Evolutionary conservation across 1,140 invertebrate species (phyloP).

Genomic region (Macrostomum lignano): DNA sequence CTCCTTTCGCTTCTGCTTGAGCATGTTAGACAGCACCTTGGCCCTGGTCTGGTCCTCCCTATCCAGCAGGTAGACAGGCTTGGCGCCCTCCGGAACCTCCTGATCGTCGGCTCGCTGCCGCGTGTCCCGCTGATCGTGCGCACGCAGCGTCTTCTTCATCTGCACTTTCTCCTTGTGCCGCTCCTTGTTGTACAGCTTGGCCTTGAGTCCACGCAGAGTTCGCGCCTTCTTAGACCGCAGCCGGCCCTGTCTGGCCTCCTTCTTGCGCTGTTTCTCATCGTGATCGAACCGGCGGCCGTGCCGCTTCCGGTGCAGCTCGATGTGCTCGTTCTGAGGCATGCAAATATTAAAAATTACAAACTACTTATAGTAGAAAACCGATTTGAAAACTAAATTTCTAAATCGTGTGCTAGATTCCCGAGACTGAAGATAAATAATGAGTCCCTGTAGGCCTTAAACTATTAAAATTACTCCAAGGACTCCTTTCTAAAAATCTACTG

Average conservation of each 20-base stretch:
- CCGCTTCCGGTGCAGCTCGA: constrained; percentile 78
- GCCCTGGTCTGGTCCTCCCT: constrained; percentile 68
- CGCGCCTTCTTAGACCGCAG: constrained; percentile 59
- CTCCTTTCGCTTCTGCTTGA: constrained; percentile 97
- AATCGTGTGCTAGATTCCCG: too few relatives aligned
- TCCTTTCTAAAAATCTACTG: too few relatives aligned
- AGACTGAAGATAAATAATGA: too few relatives aligned
- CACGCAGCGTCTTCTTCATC: constrained; percentile 65
- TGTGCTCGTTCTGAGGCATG: constrained; percentile 99
- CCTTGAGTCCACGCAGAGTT: constrained; percentile 71
- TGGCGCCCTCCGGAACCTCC: constrained; percentile 51
- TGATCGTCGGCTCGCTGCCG: constrained; percentile 46
- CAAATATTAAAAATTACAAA: too few relatives aligned
- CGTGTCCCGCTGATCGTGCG: constrained; percentile 35
- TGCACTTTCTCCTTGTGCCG: constrained; percentile 88
- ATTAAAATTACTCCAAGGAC: too few relatives aligned
- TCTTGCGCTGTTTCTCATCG: constrained; percentile 75
- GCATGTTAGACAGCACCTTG: constrained; percentile 90
- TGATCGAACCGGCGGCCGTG: constrained; percentile 82
- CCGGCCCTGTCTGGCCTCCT: constrained; percentile 64
- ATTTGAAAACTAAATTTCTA: too few relatives aligned
- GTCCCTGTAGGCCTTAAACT: too few relatives aligned
- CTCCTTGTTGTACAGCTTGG: constrained; percentile 86
- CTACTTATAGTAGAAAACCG: too few relatives aligned
- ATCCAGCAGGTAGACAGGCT: constrained; percentile 83